A percentile compares a stretch with the other conserved stretches of the same genome.
These are phyloP conservation scores for Drosophila fuyamai DNA, from an alignment of 1,140 invertebrate genomes.

Conservation along the genomic window DNA sequence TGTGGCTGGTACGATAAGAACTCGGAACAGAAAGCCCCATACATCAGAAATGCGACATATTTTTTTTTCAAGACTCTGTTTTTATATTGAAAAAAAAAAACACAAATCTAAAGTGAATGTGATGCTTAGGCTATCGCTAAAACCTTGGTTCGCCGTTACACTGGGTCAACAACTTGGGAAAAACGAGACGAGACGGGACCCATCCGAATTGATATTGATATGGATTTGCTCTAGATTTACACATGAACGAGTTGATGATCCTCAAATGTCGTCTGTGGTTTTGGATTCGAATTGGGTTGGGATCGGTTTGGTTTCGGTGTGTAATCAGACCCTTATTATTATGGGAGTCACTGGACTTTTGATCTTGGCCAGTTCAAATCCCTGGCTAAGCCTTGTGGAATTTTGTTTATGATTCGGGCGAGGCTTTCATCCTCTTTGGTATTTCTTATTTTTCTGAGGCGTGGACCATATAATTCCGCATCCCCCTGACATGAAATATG, in stretches of 20 bases:
- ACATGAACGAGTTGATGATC: slow-evolving; percentile 50
- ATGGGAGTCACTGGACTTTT: slow-evolving; percentile 13
- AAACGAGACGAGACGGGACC: slow-evolving; percentile 22
- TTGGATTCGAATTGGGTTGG: slow-evolving; percentile 21
- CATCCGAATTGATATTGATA: slow-evolving; percentile 58
- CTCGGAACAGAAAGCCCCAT: slow-evolving; percentile 38
- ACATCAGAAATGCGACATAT: slow-evolving; percentile 62
- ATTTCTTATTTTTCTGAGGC: slow-evolving; percentile 26
- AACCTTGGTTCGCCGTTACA: slow-evolving; percentile 57
- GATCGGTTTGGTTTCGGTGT: slow-evolving; percentile 6
- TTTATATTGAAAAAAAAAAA: slow-evolving; percentile 1
- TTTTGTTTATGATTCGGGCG: slow-evolving; percentile 45
- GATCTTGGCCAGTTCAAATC: slow-evolving; percentile 20
- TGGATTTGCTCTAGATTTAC: slow-evolving; percentile 71
- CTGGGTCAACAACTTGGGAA: slow-evolving; percentile 65
- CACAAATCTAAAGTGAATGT: slow-evolving; percentile 22
- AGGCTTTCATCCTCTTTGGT: slow-evolving; percentile 13
- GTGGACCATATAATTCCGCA: slow-evolving; percentile 54
- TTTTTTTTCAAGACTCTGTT: slow-evolving; percentile 27
- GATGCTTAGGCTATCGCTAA: slow-evolving; percentile 22
- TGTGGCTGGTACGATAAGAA: slow-evolving; percentile 57
- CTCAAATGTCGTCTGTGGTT: slow-evolving; percentile 65
- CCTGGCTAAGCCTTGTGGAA: slow-evolving; percentile 35
- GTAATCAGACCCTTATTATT: slow-evolving; percentile 10
- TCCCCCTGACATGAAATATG: slow-evolving; percentile 50